These are phyloP conservation scores for Pelosia muscerda DNA, from an alignment of 2,888 invertebrate genomes.

Conservation along the genomic window DNA sequence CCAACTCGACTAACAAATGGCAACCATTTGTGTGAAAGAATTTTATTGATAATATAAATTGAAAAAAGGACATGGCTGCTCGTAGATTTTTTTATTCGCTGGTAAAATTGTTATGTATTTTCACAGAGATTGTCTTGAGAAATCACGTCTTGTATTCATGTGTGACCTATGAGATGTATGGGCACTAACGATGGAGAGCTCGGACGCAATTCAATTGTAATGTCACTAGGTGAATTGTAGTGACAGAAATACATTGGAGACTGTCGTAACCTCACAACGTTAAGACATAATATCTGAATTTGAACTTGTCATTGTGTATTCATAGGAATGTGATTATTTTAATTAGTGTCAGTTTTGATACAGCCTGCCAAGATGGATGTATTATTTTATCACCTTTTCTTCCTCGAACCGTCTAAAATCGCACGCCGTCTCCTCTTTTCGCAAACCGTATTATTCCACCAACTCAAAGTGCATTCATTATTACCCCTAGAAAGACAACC, in stretches of 20 bases:
- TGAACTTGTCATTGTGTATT: too few relatives aligned
- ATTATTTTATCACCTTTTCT: too few relatives aligned
- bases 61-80: slow-evolving; percentile 47
- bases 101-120: slow-evolving; percentile 6
- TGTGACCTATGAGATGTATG: not conserved
- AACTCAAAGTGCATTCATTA: too few relatives aligned
- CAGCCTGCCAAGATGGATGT: too few relatives aligned
- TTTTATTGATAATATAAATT: slow-evolving; percentile 59
- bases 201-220: not conserved
- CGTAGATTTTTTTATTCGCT: slow-evolving; percentile 6
- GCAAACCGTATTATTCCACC: too few relatives aligned
- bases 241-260: slow-evolving; percentile 1
- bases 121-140: not conserved
- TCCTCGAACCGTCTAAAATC: too few relatives aligned
- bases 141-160: not conserved
- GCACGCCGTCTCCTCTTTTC: too few relatives aligned
- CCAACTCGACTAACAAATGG: slow-evolving; percentile 49
- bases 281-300: not conserved
- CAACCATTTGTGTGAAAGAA: slow-evolving; percentile 53
- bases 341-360: too few relatives aligned
- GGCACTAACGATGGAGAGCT: not conserved
- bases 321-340: too few relatives aligned
- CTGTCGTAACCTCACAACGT: too few relatives aligned
- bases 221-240: slow-evolving; percentile 1
- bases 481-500: too few relatives aligned